Evolutionary conservation across 2,888 invertebrate genomes (phyloP).

Genomic region (Tenthredo amoena): DNA sequence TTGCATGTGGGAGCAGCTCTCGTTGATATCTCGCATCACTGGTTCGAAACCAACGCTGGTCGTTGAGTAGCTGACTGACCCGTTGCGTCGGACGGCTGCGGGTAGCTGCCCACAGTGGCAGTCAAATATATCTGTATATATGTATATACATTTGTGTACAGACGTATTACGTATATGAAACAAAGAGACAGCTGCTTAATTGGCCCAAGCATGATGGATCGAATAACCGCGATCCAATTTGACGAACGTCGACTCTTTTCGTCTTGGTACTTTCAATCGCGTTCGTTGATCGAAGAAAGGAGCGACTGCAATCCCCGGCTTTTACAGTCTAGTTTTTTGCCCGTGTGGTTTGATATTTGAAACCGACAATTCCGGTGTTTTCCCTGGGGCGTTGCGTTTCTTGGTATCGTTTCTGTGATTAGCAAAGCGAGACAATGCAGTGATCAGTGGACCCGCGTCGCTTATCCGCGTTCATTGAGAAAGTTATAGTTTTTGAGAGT

Average conservation of each 20-base stretch:
- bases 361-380: neutral
- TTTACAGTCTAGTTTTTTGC: neutral
- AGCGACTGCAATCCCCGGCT: neutral
- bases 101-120: slow-evolving; percentile 44
- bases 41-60: slow-evolving; percentile 11
- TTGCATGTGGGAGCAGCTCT: slow-evolving; percentile 34
- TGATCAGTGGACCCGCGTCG: neutral
- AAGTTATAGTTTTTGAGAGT: neutral
- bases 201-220: slow-evolving; percentile 46
- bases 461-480: neutral
- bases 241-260: slow-evolving; percentile 19
- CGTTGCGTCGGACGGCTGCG: slow-evolving; percentile 6
- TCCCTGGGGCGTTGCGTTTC: neutral
- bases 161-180: slow-evolving; percentile 29
- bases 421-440: neutral
- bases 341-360: slow-evolving; percentile 7
- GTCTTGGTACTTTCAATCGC: neutral
- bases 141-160: neutral
- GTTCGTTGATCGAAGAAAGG: neutral
- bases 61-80: slow-evolving; percentile 10
- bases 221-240: slow-evolving; percentile 44
- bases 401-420: neutral
- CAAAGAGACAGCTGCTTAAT: slow-evolving; percentile 54
- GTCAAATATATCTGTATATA: slow-evolving; percentile 4
- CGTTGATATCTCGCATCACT: slow-evolving; percentile 45